phyloP scores from a whole-genome alignment of 2,888 invertebrate species.

The Spialia ferax region DNA sequence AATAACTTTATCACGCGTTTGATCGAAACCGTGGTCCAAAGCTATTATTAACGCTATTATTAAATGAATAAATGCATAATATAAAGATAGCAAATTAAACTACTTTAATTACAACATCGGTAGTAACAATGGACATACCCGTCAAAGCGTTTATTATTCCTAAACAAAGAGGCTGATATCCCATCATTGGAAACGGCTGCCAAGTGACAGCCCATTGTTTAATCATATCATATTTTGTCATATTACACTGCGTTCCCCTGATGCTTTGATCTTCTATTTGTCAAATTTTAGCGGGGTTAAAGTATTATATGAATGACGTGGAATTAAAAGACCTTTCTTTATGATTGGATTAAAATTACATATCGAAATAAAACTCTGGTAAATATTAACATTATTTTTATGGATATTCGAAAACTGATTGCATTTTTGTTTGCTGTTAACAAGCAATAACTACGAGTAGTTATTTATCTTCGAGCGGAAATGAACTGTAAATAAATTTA shows the following conservation, averaged over 20 bases:
- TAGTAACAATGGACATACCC: conserved; percentile 36
- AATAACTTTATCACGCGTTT: too few species aligned
- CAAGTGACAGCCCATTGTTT: conserved; percentile 45
- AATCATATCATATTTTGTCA: conserved; percentile 44
- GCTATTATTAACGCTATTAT: too few species aligned
- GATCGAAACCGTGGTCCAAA: too few species aligned
- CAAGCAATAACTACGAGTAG: too few species aligned
- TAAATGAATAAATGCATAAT: too few species aligned
- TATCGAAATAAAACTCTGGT: too few species aligned
- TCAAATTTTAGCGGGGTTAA: conserved; percentile 24
- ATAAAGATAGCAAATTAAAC: background rate
- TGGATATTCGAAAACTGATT: too few species aligned
- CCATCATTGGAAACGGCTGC: conserved; percentile 48
- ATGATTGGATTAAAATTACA: too few species aligned
- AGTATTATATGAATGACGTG: conserved; percentile 12
- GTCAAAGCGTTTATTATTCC: conserved; percentile 48
- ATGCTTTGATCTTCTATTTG: conserved; percentile 39
- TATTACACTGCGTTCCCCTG: conserved; percentile 35
- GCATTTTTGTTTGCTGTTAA: too few species aligned
- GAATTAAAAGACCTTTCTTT: background rate
- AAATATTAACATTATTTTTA: too few species aligned
- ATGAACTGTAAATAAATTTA: too few species aligned
- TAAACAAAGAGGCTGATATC: conserved; percentile 50
- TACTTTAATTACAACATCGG: background rate
- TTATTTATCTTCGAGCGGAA: too few species aligned